Conservation (phyloP, 30 jellyfish, hydroid and myxozoan genomes). For the Catostylus mosaicus region DNA sequence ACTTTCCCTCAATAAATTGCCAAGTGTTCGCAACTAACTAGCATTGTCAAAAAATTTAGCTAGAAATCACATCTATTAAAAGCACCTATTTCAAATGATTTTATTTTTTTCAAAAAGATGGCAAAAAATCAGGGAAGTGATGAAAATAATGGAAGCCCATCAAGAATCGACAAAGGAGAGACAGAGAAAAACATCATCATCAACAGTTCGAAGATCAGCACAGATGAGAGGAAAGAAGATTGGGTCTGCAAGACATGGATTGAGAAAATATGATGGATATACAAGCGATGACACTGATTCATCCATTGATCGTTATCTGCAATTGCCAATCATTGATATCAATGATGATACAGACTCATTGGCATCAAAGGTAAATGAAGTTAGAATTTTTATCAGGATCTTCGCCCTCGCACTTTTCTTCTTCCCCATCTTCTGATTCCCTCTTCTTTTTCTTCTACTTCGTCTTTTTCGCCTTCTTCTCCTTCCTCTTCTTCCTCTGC, state of each 20-base stretch:
- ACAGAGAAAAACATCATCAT: neutral
- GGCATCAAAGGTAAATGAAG: slow-evolving; percentile 48
- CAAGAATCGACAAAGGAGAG: slow-evolving; percentile 3
- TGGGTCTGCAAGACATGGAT: neutral
- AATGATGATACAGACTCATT: slow-evolving; percentile 17
- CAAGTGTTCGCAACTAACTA: too few relatives aligned
- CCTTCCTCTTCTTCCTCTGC: neutral
- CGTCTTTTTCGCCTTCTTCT: neutral
- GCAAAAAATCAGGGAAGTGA: slow-evolving; percentile 36
- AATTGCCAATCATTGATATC: slow-evolving; percentile 33
- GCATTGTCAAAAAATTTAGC: too few relatives aligned
- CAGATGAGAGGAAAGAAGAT: neutral
- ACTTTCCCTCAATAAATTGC: too few relatives aligned
- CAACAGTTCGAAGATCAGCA: neutral
- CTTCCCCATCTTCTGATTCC: neutral
- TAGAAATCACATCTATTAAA: too few relatives aligned
- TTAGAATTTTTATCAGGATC: too few relatives aligned
- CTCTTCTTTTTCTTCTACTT: neutral
- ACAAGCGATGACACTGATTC: neutral
- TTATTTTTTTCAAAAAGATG: slow-evolving; percentile 24
- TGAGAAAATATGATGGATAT: neutral
- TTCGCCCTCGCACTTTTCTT: too few relatives aligned
- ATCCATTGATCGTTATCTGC: neutral
- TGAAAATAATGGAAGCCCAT: slow-evolving; percentile 42
- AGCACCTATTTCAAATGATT: neutral